A percentile compares a stretch with the other conserved stretches of the same genome.
These are phyloP conservation scores for Dolichomitus sp. DNA, from an alignment of 2,888 invertebrate genomes.

Conservation along the genomic window DNA sequence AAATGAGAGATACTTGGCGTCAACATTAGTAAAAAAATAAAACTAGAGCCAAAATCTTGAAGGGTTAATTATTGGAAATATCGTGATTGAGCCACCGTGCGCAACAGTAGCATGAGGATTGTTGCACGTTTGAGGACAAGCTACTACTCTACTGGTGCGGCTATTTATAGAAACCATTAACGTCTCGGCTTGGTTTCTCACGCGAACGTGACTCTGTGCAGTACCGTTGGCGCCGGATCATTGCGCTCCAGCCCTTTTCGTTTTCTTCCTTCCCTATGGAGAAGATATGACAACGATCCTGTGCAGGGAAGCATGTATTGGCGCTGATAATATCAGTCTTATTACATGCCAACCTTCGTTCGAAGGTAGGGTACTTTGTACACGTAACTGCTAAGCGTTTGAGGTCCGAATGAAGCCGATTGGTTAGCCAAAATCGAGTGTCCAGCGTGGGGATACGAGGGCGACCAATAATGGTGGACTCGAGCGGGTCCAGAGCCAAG, in stretches of 20 bases:
- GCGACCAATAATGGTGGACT: constrained; percentile 18
- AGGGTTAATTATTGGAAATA: not conserved
- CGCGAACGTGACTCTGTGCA: constrained; percentile 28
- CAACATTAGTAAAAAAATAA: not conserved
- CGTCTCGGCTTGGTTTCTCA: constrained; percentile 31
- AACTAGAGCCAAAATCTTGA: not conserved
- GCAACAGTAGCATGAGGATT: constrained; percentile 21
- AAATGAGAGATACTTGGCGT: not conserved
- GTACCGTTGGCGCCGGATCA: constrained; percentile 39
- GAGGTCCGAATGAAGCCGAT: not conserved
- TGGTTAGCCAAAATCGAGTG: constrained; percentile 6
- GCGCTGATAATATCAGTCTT: constrained; percentile 6
- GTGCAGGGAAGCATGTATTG: not conserved
- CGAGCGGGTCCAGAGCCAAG: constrained; percentile 22
- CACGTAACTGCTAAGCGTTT: not conserved
- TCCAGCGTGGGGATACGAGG: constrained; percentile 8
- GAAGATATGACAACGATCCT: constrained; percentile 16
- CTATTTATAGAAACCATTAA: constrained; percentile 41
- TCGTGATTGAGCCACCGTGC: not conserved
- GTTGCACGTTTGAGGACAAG: constrained; percentile 13
- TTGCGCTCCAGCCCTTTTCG: constrained; percentile 20
- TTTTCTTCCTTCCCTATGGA: constrained; percentile 1
- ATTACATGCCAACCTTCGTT: not conserved
- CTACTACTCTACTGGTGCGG: not conserved
- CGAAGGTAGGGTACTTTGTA: not conserved